Evolutionary conservation across 53 echinoderm and acorn worm genomes (phyloP).

Genomic region (Apostichopus leukothele): DNA sequence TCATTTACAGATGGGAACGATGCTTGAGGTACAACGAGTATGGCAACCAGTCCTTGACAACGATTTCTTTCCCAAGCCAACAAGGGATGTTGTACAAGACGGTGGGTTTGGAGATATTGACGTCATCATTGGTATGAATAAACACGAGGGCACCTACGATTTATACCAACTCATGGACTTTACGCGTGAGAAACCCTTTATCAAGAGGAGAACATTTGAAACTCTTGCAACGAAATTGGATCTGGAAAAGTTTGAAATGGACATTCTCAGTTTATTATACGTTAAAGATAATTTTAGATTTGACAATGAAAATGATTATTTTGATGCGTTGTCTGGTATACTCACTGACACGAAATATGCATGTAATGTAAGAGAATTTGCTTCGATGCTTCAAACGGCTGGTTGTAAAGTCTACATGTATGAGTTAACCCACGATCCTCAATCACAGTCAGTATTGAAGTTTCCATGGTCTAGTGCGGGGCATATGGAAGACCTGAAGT

Average conservation of each 20-base stretch:
- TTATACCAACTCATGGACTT: slow-evolving; percentile 57
- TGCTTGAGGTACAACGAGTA: neutral
- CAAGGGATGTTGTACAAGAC: slow-evolving; percentile 55
- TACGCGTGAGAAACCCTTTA: neutral
- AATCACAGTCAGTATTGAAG: slow-evolving; percentile 28
- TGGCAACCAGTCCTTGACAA: slow-evolving; percentile 68
- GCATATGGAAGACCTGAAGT: slow-evolving; percentile 32
- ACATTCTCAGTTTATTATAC: slow-evolving; percentile 53
- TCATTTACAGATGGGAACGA: neutral
- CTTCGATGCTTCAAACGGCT: slow-evolving; percentile 5
- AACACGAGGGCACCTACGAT: slow-evolving; percentile 78
- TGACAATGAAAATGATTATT: neutral
- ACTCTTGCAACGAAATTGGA: neutral
- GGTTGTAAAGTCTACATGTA: slow-evolving; percentile 61
- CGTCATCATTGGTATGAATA: slow-evolving; percentile 79
- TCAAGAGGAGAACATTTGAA: neutral
- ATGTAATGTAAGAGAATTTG: slow-evolving; percentile 8
- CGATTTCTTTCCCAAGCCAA: slow-evolving; percentile 67
- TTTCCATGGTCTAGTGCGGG: slow-evolving; percentile 22
- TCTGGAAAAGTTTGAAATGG: slow-evolving; percentile 64
- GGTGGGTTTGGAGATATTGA: slow-evolving; percentile 58
- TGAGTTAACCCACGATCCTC: slow-evolving; percentile 61
- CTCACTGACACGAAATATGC: neutral
- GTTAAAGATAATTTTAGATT: neutral
- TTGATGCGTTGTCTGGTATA: slow-evolving; percentile 12